Evolutionary conservation across 1,140 invertebrate genomes (phyloP), one percentile per base, ranked within the genome.

Genomic region (Hylyphantes graminicola): DNA sequence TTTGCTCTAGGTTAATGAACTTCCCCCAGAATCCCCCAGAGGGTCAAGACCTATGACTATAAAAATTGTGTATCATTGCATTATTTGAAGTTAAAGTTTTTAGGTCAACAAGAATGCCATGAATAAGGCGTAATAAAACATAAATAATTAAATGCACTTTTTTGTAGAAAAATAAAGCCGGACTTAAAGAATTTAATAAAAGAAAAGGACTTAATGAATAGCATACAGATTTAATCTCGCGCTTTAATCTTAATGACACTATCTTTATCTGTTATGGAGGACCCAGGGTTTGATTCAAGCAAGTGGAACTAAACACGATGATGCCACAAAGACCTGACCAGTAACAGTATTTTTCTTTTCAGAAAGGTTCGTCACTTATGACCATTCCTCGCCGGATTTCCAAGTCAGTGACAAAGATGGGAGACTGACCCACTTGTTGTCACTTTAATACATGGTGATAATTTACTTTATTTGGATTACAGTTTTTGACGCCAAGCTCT

Each of bases 251-350:
- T 21, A 35, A 55, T 19, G 21, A 78, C 59, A 65, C 65, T 17
- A 64, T 35, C 35, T 65, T 67, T 78, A 61, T 48, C 63, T 67
- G 48, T 74, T 67, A 65, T 55, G n/a, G 12, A 15, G 51, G 7
- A 59, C 61, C 57, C 13, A 76, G 55, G 61, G 15, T 51, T 35
- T 63, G 59, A 76, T n/a, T 76, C 59, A 61, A 19, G 74, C 76
- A 78, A 78, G 76, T 50, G 76, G 76, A 78, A 78, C 76, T 78
- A 78, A 78, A 78, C 76, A 78, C n/a, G 63, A 67, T 21, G 51
- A 65, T n/a, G 50, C 50, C 21, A 53, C 59, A 77, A 53, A 54
- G 63, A 65, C 61, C 50, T 51, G 61, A 78, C 63, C 59, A 50
- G 21, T 65, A 67, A 65, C 72, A 74, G 57, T 74, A 74, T 74